phyloP scores from a whole-genome alignment of 2,113 vertebrate species.

The Theristicus caerulescens region DNA sequence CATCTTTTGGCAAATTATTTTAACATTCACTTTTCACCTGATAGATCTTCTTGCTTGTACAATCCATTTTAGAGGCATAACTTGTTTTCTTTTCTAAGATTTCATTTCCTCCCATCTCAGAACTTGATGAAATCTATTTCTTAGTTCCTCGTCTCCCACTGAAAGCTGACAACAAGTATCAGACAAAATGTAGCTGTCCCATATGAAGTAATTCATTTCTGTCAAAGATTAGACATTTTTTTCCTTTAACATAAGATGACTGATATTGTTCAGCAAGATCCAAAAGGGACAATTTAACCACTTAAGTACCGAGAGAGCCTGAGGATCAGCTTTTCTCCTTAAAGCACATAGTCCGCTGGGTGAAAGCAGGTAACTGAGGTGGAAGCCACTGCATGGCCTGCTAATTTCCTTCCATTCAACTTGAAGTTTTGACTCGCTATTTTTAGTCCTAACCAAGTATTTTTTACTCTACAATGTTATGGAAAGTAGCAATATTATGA shows the following conservation, averaged over 20 bases:
- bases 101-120: slow-evolving; percentile 80
- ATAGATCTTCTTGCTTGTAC: slow-evolving; percentile 67
- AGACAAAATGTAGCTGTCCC: slow-evolving; percentile 77
- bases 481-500: neutral
- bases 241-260: slow-evolving; percentile 73
- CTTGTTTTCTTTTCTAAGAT: slow-evolving; percentile 82
- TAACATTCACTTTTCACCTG: slow-evolving; percentile 71
- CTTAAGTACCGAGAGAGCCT: neutral
- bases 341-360: neutral
- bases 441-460: neutral
- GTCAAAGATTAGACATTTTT: slow-evolving; percentile 80
- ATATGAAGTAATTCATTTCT: slow-evolving; percentile 82
- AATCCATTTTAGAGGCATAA: slow-evolving; percentile 75
- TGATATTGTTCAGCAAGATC: slow-evolving; percentile 72
- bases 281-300: slow-evolving; percentile 70
- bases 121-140: slow-evolving; percentile 85
- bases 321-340: neutral
- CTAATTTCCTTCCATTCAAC: neutral
- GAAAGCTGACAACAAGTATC: slow-evolving; percentile 80
- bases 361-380: neutral
- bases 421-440: neutral
- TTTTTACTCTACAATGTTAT: neutral
- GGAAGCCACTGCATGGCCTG: neutral
- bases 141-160: slow-evolving; percentile 71
- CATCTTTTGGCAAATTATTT: slow-evolving; percentile 74